Evolutionary conservation across 2,797 vertebrate species (phyloP).

Genomic region (Cirrhinus mrigala): DNA sequence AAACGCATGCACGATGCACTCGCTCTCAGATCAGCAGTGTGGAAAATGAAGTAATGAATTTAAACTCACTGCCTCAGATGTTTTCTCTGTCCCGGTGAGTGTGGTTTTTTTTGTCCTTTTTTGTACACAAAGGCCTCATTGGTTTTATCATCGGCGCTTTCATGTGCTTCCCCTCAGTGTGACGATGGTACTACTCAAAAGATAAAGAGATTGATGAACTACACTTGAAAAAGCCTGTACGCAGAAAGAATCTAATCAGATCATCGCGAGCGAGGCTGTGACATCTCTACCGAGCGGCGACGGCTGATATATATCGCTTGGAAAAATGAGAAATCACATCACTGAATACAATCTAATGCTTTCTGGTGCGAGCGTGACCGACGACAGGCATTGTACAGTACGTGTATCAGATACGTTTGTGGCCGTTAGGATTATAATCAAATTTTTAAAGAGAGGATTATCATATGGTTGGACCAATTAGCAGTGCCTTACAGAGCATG

Average conservation of each 20-base stretch:
- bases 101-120: conserved; percentile 83
- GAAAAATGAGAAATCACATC: conserved; percentile 18
- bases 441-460: conserved; percentile 19
- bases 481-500: conserved; percentile 27
- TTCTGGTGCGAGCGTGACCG: neutral
- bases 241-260: conserved; percentile 83
- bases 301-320: conserved; percentile 24
- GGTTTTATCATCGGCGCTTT: conserved; percentile 87
- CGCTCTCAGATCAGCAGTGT: conserved; percentile 33
- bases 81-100: conserved; percentile 11
- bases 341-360: neutral
- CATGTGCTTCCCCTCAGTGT: conserved; percentile 92
- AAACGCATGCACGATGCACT: neutral
- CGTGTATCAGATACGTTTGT: neutral
- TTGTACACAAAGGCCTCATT: conserved; percentile 78
- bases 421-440: conserved; percentile 23
- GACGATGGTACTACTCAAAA: conserved; percentile 90
- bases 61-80: conserved; percentile 29
- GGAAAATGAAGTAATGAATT: conserved; percentile 49
- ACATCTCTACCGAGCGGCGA: conserved; percentile 22
- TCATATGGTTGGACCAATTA: conserved; percentile 40
- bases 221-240: conserved; percentile 89
- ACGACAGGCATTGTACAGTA: neutral
- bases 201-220: conserved; percentile 98
- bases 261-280: conserved; percentile 69